Base-by-base conservation (phyloP, 2,888 invertebrate species). In the Hirtodrosophila alboralis region DNA sequence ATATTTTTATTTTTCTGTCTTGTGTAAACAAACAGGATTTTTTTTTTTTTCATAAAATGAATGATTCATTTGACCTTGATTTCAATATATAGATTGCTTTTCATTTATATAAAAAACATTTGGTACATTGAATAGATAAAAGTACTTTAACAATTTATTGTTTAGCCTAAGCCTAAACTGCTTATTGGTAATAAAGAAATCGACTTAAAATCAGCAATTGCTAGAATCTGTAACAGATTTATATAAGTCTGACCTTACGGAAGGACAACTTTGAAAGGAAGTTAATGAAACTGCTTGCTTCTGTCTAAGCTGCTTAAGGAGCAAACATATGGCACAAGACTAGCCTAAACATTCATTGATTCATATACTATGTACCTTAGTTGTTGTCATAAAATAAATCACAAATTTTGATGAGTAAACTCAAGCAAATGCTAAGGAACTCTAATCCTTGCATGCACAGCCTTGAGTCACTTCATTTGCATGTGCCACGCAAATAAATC, bases 21-120 rank as follows among this genome's bases (percentile, higher is more conserved):
- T 36, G 44, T 54, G 36, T 47, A 54, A 57, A 68, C 53, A 67
- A n/a, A 56, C 31, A 65, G 33, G 1, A 45, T 65, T 52, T 27
- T n/a, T 23, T 3, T 23, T 10, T 37, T 14, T 8, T 9, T 4
- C 14, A 36, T 16, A 13, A 47, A 26, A 7, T 3, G 13, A 41
- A 37, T 49, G 68, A 54, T 30, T 48, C 43, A 54, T 48, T 59
- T 52, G 51, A 48, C 69, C 63, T 69, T 69, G 69, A 54, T 41
- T 41, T 31, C n/a, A n/a, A 7, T 13, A 21, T 26, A 34, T 26
- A 21, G 28, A 33, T 58, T 31, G 8, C 4, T 33, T 27, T 51
- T 49, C 9, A 10, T 44, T 34, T 28, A 40, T 43, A 44, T 26
- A 31, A 12, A 18, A 23, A 28, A 40, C 16, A 21, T 27, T 27